Evolutionary conservation across 64 coral and sea anemone species (phyloP).

Genomic region (Dendrophyllia cribrosa): DNA sequence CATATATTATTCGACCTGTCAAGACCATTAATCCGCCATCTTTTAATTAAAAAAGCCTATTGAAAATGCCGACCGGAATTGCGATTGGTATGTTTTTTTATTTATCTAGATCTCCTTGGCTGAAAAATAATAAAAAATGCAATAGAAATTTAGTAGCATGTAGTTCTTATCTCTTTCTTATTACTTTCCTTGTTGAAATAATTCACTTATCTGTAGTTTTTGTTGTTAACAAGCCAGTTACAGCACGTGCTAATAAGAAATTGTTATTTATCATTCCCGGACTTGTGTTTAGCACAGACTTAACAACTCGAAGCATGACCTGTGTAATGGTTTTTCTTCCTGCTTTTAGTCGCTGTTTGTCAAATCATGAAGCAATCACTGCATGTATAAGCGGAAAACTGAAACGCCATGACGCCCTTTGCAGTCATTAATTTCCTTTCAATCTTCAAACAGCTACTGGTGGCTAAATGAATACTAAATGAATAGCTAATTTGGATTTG

Average conservation of each 20-base stretch:
- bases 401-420: constrained; percentile 23
- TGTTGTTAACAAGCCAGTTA: not conserved
- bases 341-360: not conserved
- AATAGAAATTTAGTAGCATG: not conserved
- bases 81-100: constrained; percentile 29
- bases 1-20: not conserved
- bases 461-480: constrained; percentile 42
- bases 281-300: not conserved
- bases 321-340: not conserved
- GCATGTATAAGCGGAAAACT: constrained; percentile 21
- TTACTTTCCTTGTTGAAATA: not conserved
- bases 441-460: constrained; percentile 27
- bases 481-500: constrained; percentile 37
- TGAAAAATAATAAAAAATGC: not conserved
- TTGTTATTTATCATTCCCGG: not conserved
- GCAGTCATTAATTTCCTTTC: constrained; percentile 51
- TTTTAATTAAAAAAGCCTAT: constrained; percentile 49
- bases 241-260: not conserved
- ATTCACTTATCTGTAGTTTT: not conserved
- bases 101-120: not conserved
- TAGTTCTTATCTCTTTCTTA: not conserved
- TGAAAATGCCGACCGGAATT: constrained; percentile 53
- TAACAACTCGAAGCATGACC: not conserved
- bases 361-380: constrained; percentile 14
- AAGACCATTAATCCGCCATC: constrained; percentile 29